Evolutionary conservation across 2,797 vertebrate species (phyloP).

Genomic region (Peromyscus aztecus): DNA sequence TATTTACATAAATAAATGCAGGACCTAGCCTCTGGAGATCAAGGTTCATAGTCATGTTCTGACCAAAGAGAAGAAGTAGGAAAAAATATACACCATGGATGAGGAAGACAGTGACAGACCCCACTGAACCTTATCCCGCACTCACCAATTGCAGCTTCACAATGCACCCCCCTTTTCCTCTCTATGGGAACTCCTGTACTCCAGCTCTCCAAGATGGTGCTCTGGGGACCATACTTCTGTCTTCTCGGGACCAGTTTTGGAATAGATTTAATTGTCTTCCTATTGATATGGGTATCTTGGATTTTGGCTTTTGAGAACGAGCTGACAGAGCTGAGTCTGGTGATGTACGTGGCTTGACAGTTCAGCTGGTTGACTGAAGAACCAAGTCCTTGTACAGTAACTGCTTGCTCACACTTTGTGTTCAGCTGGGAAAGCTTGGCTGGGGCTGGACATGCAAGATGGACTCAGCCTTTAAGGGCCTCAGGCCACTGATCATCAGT

Average conservation of each 20-base stretch:
- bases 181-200: background rate
- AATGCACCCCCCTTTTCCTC: background rate
- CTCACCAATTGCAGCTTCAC: background rate
- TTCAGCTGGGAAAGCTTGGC: background rate
- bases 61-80: background rate
- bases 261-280: background rate
- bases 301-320: background rate
- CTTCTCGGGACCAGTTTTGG: background rate
- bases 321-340: background rate
- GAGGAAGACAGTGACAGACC: background rate
- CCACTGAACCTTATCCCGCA: background rate
- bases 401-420: background rate
- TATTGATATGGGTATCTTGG: background rate
- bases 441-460: no score
- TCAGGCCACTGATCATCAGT: background rate
- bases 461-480: background rate
- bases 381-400: accelerated
- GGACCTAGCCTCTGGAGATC: background rate
- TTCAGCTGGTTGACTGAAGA: background rate
- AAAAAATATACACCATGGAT: background rate
- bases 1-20: background rate
- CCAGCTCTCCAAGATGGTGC: background rate
- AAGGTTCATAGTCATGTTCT: no score
- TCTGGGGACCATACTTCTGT: background rate
- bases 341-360: background rate